Conservation (phyloP, 2,797 vertebrate genomes). For the Lepilemur ruficaudatus region DNA sequence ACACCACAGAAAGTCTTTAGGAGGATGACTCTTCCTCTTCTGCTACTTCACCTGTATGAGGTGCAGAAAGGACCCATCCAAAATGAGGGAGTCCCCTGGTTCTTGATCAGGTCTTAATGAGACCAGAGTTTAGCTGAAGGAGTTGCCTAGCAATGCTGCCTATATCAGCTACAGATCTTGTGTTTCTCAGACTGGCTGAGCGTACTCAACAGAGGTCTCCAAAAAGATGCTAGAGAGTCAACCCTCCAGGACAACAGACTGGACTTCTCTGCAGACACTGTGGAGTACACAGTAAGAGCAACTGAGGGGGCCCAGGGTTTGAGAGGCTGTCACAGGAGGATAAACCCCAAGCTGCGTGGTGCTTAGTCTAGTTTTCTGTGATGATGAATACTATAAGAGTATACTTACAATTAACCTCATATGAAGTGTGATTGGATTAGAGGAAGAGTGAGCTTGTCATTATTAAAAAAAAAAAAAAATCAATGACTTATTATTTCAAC, state of each 20-base stretch:
- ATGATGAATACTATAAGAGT: background rate
- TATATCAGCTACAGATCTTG: background rate
- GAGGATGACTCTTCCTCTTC: accelerated
- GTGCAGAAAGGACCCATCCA: background rate
- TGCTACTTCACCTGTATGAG: too few species aligned
- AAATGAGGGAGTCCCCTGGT: background rate
- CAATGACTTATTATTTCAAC: background rate
- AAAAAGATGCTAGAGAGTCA: accelerated
- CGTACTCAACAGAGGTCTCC: accelerated
- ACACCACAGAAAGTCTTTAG: background rate
- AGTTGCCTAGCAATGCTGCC: accelerated
- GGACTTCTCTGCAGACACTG: background rate
- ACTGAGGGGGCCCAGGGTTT: too few species aligned
- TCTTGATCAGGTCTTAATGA: background rate
- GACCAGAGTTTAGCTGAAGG: background rate
- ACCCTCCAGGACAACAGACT: background rate
- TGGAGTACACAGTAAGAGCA: background rate
- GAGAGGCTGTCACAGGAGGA: accelerated
- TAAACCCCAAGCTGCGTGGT: accelerated
- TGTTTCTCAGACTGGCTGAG: too few species aligned
- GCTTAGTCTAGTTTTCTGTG: background rate
- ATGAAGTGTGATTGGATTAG: background rate
- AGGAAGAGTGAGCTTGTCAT: background rate
- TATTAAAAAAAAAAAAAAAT: background rate
- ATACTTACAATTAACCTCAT: background rate